Evolutionary conservation across 2,113 vertebrate genomes (phyloP).

Genomic region (Ciconia boyciana): DNA sequence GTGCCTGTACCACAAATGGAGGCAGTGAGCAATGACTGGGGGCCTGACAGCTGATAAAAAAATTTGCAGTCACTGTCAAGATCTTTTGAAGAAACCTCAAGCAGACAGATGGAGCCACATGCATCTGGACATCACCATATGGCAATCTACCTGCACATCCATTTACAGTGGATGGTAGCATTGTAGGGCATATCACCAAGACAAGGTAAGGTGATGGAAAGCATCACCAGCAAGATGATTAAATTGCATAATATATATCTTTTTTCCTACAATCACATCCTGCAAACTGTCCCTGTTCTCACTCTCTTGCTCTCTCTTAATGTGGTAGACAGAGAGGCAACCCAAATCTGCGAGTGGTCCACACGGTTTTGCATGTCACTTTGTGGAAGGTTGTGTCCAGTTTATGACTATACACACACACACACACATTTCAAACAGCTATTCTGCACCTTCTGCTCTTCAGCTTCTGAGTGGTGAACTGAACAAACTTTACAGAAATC

Average conservation of each 20-base stretch:
- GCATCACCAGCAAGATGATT: neutral
- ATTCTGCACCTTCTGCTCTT: neutral
- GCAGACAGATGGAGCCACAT: neutral
- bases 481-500: neutral
- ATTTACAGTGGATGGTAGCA: neutral
- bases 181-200: neutral
- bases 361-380: neutral
- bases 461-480: neutral
- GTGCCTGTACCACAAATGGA: neutral
- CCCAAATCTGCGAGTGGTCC: neutral
- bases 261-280: neutral
- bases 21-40: neutral
- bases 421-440: neutral
- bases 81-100: neutral
- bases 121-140: fast-evolving
- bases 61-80: neutral
- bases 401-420: neutral
- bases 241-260: neutral
- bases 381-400: neutral
- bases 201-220: neutral
- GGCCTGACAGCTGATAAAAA: neutral
- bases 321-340: neutral
- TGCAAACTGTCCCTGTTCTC: neutral
- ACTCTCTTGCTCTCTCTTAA: neutral
- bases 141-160: neutral